These are phyloP conservation scores for Acanthurus tractus DNA, from an alignment of 2,797 vertebrate genomes.

Conservation along the genomic window DNA sequence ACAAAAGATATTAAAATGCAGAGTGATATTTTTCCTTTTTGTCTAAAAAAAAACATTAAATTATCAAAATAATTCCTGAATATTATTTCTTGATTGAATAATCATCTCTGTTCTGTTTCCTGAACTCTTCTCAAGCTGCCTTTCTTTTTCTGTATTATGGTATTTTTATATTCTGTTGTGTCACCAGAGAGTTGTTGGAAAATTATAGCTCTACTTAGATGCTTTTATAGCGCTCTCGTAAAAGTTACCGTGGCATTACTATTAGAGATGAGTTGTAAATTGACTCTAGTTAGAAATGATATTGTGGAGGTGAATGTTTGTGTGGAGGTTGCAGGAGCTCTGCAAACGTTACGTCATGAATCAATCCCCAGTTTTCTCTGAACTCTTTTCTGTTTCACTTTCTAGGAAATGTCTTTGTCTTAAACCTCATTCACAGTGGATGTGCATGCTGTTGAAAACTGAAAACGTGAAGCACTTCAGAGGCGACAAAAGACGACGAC, in stretches of 20 bases:
- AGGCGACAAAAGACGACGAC: background rate
- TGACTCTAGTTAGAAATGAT: slow-evolving; percentile 24
- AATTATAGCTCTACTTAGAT: slow-evolving; percentile 3
- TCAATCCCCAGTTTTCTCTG: background rate
- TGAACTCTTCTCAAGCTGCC: background rate
- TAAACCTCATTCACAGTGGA: background rate
- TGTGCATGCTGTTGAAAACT: background rate
- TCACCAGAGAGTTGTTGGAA: background rate
- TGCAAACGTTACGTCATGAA: background rate
- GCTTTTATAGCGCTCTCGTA: slow-evolving; percentile 15
- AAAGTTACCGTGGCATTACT: slow-evolving; percentile 10
- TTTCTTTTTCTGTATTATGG: background rate
- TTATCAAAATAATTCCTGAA: background rate
- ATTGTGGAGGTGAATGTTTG: slow-evolving; percentile 4
- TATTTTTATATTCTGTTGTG: background rate
- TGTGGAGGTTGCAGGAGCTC: background rate
- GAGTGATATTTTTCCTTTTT: background rate
- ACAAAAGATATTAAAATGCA: background rate
- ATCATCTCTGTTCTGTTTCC: background rate
- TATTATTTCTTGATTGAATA: background rate
- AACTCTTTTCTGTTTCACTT: slow-evolving; percentile 13
- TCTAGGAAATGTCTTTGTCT: background rate
- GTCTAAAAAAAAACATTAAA: no score
- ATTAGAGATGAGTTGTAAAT: slow-evolving; percentile 19
- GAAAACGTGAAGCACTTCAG: background rate